Evolutionary conservation across 2,113 vertebrate genomes (phyloP).

Genomic region (Colius striatus): DNA sequence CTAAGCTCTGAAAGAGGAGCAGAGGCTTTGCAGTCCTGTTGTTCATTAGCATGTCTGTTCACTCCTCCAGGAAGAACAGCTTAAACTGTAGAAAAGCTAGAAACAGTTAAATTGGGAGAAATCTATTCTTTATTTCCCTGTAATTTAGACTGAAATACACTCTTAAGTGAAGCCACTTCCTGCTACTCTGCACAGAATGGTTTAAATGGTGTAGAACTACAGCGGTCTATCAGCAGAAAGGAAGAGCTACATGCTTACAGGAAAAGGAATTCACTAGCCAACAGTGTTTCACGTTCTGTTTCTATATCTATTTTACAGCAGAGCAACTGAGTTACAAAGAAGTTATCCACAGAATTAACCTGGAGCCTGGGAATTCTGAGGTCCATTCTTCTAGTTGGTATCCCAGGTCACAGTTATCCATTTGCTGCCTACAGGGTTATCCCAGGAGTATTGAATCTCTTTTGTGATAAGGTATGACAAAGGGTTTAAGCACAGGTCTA

Average conservation of each 20-base stretch:
- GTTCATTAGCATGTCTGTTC: neutral
- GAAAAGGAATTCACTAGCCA: neutral
- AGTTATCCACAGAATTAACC: neutral
- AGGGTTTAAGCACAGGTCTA: neutral
- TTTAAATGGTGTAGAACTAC: neutral
- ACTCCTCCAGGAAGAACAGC: neutral
- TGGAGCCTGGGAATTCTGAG: neutral
- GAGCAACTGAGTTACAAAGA: neutral
- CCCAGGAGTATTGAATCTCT: neutral
- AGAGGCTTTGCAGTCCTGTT: neutral
- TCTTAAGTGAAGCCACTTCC: neutral
- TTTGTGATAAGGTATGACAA: neutral
- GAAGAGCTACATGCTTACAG: neutral
- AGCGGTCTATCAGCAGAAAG: neutral
- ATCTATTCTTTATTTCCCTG: neutral
- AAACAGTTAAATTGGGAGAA: neutral
- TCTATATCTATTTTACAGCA: conserved; percentile 32
- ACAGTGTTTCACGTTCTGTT: neutral
- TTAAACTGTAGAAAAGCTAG: neutral
- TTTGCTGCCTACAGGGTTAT: neutral
- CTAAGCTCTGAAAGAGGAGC: neutral
- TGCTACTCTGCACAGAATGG: neutral
- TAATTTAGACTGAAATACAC: neutral
- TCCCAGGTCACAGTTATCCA: neutral
- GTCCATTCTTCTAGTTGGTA: neutral